These are phyloP conservation scores for Zophobas morio DNA, from an alignment of 1,140 invertebrate genomes.

Conservation along the genomic window DNA sequence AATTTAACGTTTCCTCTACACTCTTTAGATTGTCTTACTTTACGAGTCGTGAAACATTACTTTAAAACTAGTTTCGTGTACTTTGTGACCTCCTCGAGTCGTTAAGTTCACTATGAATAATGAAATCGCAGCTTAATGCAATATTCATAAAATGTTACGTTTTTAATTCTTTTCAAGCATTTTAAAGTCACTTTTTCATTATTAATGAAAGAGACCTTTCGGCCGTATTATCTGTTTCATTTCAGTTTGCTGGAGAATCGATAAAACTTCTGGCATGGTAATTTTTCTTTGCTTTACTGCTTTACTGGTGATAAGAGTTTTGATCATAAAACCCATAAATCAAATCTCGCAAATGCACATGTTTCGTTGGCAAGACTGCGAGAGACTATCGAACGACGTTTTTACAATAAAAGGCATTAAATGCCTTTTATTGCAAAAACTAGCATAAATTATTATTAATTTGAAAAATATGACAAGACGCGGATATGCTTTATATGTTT, in stretches of 20 bases:
- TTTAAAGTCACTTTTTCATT: conserved; percentile 10
- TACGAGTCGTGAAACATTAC: no score
- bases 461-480: conserved; percentile 8
- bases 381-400: not conserved
- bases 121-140: no score
- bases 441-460: conserved; percentile 14
- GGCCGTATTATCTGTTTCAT: conserved; percentile 6
- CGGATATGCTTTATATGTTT: not conserved
- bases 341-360: conserved; percentile 19
- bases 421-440: not conserved
- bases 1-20: no score
- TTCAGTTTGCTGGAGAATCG: conserved; percentile 13
- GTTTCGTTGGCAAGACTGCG: not conserved
- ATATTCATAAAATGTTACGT: no score
- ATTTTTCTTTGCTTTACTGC: conserved; percentile 26
- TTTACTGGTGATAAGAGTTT: conserved; percentile 18
- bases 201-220: not conserved
- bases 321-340: conserved; percentile 24
- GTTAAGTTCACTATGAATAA: no score
- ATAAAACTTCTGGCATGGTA: conserved; percentile 1
- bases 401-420: not conserved
- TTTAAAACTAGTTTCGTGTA: no score
- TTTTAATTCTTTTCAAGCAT: not conserved
- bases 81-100: no score
- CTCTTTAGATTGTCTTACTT: no score